Evolutionary conservation across 2,113 vertebrate species (phyloP).

Genomic region (Phyllostomus discolor): DNA sequence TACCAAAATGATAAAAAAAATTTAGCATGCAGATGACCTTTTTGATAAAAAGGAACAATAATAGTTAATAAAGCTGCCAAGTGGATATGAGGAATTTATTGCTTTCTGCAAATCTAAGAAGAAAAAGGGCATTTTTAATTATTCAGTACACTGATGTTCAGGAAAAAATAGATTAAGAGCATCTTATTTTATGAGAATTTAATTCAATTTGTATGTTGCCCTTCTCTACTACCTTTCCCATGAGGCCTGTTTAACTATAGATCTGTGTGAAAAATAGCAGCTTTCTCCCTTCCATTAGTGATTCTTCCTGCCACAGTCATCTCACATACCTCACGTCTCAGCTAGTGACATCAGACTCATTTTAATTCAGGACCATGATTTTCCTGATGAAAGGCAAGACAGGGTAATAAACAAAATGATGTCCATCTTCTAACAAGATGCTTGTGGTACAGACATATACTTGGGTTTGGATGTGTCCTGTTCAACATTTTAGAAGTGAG

Average conservation of each 20-base stretch:
- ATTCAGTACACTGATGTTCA: conserved; percentile 48
- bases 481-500: not conserved
- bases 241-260: conserved; percentile 34
- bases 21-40: conserved; percentile 12
- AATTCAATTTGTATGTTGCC: conserved; percentile 44
- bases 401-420: not conserved
- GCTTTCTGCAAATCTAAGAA: conserved; percentile 56
- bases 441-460: not conserved
- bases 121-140: conserved; percentile 55
- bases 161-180: conserved; percentile 54
- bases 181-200: conserved; percentile 59
- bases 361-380: not conserved
- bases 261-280: conserved; percentile 48
- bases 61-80: conserved; percentile 52
- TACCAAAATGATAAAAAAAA: conserved; percentile 33
- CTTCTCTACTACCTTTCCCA: conserved; percentile 26
- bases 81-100: conserved; percentile 42
- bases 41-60: conserved; percentile 52
- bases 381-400: conserved; percentile 1
- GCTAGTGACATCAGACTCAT: conserved; percentile 25
- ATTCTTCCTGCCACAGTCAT: conserved; percentile 23
- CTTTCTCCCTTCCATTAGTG: conserved; percentile 21
- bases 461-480: not conserved
- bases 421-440: not conserved
- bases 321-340: not conserved